Conservation (phyloP, 2,888 invertebrate genomes). For the Pammene aurita region DNA sequence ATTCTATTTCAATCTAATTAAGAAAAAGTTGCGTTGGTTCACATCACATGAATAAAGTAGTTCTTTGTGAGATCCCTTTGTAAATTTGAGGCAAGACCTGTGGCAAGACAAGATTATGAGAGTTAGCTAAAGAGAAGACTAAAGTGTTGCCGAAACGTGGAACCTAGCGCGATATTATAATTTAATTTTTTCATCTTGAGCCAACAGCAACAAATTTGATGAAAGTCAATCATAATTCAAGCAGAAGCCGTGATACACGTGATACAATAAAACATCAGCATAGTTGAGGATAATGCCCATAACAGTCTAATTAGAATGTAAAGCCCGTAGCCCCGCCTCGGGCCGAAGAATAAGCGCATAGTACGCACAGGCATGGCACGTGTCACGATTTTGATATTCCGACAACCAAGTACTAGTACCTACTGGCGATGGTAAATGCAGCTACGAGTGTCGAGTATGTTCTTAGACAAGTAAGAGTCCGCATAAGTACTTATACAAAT, state of each 20-base stretch:
- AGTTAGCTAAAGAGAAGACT: too few species aligned
- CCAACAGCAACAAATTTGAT: neutral
- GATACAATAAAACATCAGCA: constrained; percentile 46
- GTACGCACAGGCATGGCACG: constrained; percentile 57
- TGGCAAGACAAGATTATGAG: too few species aligned
- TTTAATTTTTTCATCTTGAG: neutral
- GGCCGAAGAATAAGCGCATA: constrained; percentile 36
- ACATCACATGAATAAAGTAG: too few species aligned
- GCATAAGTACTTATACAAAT: neutral
- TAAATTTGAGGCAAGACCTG: too few species aligned
- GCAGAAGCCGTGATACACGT: constrained; percentile 37
- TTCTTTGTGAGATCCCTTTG: too few species aligned
- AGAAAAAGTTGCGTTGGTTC: too few species aligned
- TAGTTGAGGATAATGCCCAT: constrained; percentile 55
- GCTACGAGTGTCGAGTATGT: neutral
- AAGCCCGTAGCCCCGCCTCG: constrained; percentile 51
- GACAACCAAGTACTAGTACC: neutral
- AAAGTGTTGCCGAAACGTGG: too few species aligned
- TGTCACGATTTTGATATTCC: constrained; percentile 56
- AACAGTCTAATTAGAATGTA: constrained; percentile 69
- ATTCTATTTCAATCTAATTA: too few species aligned
- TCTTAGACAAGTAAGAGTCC: neutral
- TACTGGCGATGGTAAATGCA: constrained; percentile 11
- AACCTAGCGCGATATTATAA: too few species aligned
- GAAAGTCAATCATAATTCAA: neutral